Base-by-base conservation (phyloP, 2,113 vertebrate genomes). In the Tragelaphus buxtoni region DNA sequence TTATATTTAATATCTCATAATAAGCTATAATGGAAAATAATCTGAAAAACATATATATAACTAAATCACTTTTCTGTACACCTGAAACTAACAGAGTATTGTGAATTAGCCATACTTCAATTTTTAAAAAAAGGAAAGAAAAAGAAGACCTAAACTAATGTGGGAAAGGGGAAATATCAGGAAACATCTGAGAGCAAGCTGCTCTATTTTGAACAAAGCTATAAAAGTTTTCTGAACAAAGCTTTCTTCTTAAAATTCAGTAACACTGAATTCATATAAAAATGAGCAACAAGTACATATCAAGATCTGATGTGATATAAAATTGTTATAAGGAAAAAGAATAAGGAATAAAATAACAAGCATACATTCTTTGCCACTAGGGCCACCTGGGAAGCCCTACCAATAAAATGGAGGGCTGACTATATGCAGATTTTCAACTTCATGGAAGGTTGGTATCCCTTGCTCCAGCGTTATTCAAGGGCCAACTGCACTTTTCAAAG, bases 211-310 rank as follows among this genome's bases (percentile, higher is more conserved):
- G 58, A 95, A 84, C 60, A 55, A 58, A 91, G 60, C 88, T 91
- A 47, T 61, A 79, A 87, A 90, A 76, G 26, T 32, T 87, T 16
- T 79, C 30, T 88, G 28, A 74, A 65, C n/a, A 4, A 83, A 58
- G 8, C 35, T 77, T 91, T 60, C 39, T 90, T 61, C 42, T 74
- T 81, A 47, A 95, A 88, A 61, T 88, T 72, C 60, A 85, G 9
- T 72, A 72, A 72, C 96, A 56, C 39, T 63, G 69, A 82, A 89
- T 82, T 91, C 56, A 77, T n/a, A 9, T 86, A 60, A 95, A 97
- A 93, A 35, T 56, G 77, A 91, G n/a, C 58, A 91, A 45, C 17
- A 80, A 58, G 85, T 58, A 77, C 86, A 92, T 39, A 82, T 24
- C 74, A 94, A 77, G 24, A 22, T 63, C 45, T 83, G 53, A 69